These are phyloP conservation scores for Antennarius striatus DNA, from an alignment of 2,113 vertebrate species.

Conservation along the genomic window DNA sequence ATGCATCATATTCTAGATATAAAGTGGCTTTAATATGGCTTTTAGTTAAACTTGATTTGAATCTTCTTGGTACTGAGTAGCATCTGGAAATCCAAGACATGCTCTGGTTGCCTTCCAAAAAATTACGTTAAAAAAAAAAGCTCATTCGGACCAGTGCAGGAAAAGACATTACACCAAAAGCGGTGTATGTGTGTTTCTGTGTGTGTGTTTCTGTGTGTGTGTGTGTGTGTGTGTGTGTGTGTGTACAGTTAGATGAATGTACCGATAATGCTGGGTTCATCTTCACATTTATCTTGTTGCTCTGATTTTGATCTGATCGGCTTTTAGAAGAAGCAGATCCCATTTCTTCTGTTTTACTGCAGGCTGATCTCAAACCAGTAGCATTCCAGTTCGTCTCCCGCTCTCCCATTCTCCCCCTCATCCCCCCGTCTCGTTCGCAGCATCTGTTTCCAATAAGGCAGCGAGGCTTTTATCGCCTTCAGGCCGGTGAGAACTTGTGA, in stretches of 20 bases:
- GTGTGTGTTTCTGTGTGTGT: background rate
- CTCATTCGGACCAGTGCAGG: background rate
- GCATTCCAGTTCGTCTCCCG: background rate
- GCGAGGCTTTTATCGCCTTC: conserved; percentile 52
- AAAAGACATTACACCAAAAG: background rate
- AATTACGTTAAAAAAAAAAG: background rate
- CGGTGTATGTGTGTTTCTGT: background rate
- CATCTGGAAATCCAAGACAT: background rate
- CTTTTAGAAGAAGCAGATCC: background rate
- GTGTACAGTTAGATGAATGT: background rate
- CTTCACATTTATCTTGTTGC: too few relatives aligned
- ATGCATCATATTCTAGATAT: too few relatives aligned
- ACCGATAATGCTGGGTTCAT: too few relatives aligned
- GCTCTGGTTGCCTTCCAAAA: background rate
- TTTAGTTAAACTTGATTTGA: background rate
- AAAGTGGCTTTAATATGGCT: too few relatives aligned
- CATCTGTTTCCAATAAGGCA: conserved; percentile 69
- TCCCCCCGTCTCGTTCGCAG: conserved; percentile 19
- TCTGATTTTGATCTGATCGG: too few relatives aligned
- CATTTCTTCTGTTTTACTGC: background rate
- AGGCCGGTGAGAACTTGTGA: conserved; percentile 57
- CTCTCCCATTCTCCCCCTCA: background rate
- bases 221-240: background rate
- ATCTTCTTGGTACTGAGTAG: background rate
- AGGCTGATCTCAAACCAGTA: conserved; percentile 1